phyloP scores from a whole-genome alignment of 2,113 vertebrate species.

The Apus apus region DNA sequence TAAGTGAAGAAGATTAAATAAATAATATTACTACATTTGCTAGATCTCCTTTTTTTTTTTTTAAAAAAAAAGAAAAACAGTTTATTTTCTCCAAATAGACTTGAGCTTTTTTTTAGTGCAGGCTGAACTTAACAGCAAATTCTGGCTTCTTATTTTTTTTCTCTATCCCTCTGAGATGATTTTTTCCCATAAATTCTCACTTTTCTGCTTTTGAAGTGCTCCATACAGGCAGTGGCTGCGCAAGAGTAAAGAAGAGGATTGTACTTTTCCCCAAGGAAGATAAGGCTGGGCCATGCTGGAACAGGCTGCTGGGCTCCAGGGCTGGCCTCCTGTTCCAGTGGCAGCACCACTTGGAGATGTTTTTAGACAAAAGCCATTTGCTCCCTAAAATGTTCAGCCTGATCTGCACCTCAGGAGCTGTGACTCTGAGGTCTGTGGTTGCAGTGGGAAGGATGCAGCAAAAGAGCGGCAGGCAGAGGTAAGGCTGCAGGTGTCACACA shows the following conservation, averaged over 20 bases:
- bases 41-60: not conserved
- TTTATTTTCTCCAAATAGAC: not conserved
- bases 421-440: not conserved
- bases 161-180: not conserved
- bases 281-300: not conserved
- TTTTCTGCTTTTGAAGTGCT: not conserved
- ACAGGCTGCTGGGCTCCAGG: not conserved
- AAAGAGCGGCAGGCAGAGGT: not conserved
- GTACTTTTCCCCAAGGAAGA: rapidly evolving
- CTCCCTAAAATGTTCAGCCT: not conserved
- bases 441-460: not conserved
- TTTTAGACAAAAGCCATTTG: not conserved
- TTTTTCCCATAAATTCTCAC: not conserved
- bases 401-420: not conserved
- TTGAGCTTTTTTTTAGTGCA: not conserved
- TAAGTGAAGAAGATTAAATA: not conserved
- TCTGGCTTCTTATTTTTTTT: not conserved
- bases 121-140: not conserved
- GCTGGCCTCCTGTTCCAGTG: not conserved
- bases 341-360: not conserved
- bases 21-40: not conserved
- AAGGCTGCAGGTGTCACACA: not conserved
- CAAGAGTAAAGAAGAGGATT: not conserved
- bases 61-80: not conserved
- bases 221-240: not conserved